Conservation (phyloP, 1,140 invertebrate species). For the Aphaenogaster rudis region DNA sequence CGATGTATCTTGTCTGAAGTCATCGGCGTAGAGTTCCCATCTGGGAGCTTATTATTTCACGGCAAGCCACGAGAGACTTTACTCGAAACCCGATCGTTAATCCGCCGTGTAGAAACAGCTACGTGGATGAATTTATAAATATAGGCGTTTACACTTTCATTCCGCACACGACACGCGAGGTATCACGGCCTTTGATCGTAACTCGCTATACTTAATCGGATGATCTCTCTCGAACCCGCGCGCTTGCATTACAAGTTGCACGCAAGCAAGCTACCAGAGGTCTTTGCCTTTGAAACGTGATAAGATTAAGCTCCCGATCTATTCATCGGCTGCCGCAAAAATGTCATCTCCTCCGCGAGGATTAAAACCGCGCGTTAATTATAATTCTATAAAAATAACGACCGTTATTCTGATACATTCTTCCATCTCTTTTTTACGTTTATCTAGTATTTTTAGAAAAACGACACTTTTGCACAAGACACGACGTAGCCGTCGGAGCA, state of each 20-base stretch:
- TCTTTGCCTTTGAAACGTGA: constrained; percentile 65
- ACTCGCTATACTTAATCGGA: constrained; percentile 74
- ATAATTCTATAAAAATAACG: constrained; percentile 36
- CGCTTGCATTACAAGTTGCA: constrained; percentile 72
- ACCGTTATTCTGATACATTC: not conserved
- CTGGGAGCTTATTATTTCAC: constrained; percentile 42
- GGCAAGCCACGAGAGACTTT: constrained; percentile 63
- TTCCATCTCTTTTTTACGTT: not conserved
- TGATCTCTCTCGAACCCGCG: constrained; percentile 71
- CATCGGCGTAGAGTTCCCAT: not conserved
- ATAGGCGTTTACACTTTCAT: constrained; percentile 65
- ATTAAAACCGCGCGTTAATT: constrained; percentile 35
- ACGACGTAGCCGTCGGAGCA: not conserved
- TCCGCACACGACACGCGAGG: constrained; percentile 61
- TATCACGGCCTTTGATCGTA: constrained; percentile 71
- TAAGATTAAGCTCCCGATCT: constrained; percentile 65
- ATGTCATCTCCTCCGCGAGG: constrained; percentile 38
- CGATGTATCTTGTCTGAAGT: not conserved
- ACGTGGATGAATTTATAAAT: constrained; percentile 65
- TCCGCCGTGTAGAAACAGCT: constrained; percentile 58
- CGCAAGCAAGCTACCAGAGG: constrained; percentile 60
- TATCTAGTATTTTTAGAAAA: not conserved
- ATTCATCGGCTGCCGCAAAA: constrained; percentile 53
- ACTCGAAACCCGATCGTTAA: constrained; percentile 72
- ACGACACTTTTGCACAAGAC: not conserved